A percentile compares a stretch with the other conserved stretches of the same genome.
These are phyloP conservation scores for Coregonus suidteri DNA, from an alignment of 2,797 vertebrate genomes.

Conservation along the genomic window DNA sequence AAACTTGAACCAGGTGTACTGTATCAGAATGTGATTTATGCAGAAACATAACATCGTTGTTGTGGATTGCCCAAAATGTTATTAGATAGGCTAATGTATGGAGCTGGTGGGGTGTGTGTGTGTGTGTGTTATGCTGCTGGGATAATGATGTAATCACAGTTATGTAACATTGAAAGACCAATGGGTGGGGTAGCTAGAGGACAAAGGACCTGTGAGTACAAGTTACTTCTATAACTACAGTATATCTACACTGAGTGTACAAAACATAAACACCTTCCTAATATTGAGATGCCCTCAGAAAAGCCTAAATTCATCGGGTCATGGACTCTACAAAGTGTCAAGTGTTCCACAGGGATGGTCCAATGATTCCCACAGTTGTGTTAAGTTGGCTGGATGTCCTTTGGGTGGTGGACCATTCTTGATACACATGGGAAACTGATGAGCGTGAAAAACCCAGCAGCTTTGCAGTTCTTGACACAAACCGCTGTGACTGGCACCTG, in stretches of 20 bases:
- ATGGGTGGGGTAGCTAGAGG: conserved; percentile 19
- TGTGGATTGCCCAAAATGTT: conserved; percentile 27
- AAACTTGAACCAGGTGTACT: conserved; percentile 51
- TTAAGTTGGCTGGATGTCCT: too few relatives aligned
- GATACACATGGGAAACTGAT: too few relatives aligned
- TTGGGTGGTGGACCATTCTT: too few relatives aligned
- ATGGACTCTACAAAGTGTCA: too few relatives aligned
- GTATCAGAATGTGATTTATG: conserved; percentile 24
- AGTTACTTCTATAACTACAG: not conserved
- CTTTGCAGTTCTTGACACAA: too few relatives aligned
- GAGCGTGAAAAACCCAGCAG: too few relatives aligned
- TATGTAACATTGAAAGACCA: conserved; percentile 36
- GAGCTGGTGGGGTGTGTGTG: not conserved
- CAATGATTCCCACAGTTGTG: too few relatives aligned
- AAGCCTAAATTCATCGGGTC: too few relatives aligned
- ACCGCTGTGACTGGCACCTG: too few relatives aligned
- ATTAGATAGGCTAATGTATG: conserved; percentile 12
- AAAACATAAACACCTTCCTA: too few relatives aligned
- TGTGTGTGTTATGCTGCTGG: not conserved
- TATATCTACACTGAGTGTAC: not conserved
- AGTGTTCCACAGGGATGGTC: too few relatives aligned
- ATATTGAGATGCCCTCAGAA: too few relatives aligned
- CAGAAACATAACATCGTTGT: conserved; percentile 28
- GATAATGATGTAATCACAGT: conserved; percentile 34
- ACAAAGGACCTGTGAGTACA: conserved; percentile 10